Evolutionary conservation across 2,797 vertebrate genomes (phyloP).

Genomic region (Lepus townsendii): DNA sequence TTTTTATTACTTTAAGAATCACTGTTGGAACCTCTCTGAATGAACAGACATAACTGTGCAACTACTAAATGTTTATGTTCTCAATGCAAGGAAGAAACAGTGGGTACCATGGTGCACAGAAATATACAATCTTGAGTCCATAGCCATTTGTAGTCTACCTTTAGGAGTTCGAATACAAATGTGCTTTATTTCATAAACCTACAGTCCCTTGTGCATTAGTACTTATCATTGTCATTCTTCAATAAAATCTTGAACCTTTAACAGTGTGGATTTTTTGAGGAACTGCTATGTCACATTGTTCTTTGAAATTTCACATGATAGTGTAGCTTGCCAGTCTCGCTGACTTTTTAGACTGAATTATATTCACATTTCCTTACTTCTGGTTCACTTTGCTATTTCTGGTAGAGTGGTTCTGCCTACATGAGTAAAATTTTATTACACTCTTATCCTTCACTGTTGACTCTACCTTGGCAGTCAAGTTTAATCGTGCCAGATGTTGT

Average conservation of each 20-base stretch:
- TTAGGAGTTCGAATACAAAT: conserved; percentile 55
- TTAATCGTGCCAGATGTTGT: conserved; percentile 77
- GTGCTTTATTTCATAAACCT: conserved; percentile 49
- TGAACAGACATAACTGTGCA: background rate
- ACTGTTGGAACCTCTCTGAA: conserved; percentile 39
- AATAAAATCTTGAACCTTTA: conserved; percentile 50
- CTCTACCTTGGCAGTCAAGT: conserved; percentile 73
- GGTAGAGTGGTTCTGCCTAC: conserved; percentile 71
- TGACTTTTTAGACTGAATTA: conserved; percentile 73
- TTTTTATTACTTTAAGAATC: conserved; percentile 52
- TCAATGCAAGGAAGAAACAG: conserved; percentile 34
- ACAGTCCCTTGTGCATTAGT: conserved; percentile 5
- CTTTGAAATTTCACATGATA: conserved; percentile 69
- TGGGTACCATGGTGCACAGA: background rate
- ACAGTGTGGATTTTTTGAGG: conserved; percentile 38
- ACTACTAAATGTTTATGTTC: conserved; percentile 27
- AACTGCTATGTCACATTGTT: conserved; percentile 45
- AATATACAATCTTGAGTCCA: background rate
- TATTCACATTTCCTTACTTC: conserved; percentile 66
- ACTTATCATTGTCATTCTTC: conserved; percentile 15
- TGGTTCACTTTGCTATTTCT: conserved; percentile 72
- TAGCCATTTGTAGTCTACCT: conserved; percentile 25
- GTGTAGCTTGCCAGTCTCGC: background rate
- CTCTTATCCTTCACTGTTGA: conserved; percentile 69
- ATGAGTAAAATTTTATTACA: conserved; percentile 79